phyloP scores from a whole-genome alignment of 2,113 vertebrate genomes.

The Nesoenas mayeri region DNA sequence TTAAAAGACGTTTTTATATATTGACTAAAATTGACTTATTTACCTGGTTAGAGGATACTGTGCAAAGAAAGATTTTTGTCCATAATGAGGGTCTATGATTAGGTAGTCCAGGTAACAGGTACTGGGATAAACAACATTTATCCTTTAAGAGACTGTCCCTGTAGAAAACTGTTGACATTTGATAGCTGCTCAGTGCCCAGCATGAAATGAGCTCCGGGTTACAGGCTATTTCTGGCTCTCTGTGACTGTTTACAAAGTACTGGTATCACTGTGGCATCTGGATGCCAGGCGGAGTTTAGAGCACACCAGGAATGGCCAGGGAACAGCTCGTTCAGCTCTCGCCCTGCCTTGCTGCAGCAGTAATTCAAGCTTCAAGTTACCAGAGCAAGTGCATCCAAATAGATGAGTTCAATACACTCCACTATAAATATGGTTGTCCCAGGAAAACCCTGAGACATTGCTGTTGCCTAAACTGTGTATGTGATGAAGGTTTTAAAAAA shows the following conservation, averaged over 20 bases:
- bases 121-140: not conserved
- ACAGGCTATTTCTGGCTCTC: not conserved
- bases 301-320: not conserved
- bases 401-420: fast-evolving
- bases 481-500: not conserved
- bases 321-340: not conserved
- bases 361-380: not conserved
- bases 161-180: not conserved
- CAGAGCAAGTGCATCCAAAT: not conserved
- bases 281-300: not conserved
- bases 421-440: not conserved
- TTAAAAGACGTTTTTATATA: not conserved
- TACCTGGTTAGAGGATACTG: not conserved
- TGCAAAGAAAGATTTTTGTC: not conserved
- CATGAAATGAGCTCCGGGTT: not conserved
- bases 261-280: not conserved
- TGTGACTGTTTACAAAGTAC: not conserved
- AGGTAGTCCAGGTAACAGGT: not conserved
- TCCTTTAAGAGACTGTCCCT: not conserved
- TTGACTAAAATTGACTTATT: not conserved
- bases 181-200: not conserved
- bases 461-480: not conserved
- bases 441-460: not conserved
- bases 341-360: not conserved
- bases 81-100: not conserved